Evolutionary conservation across 1,140 invertebrate genomes (phyloP).

Genomic region (Rhagoletis pomonella): DNA sequence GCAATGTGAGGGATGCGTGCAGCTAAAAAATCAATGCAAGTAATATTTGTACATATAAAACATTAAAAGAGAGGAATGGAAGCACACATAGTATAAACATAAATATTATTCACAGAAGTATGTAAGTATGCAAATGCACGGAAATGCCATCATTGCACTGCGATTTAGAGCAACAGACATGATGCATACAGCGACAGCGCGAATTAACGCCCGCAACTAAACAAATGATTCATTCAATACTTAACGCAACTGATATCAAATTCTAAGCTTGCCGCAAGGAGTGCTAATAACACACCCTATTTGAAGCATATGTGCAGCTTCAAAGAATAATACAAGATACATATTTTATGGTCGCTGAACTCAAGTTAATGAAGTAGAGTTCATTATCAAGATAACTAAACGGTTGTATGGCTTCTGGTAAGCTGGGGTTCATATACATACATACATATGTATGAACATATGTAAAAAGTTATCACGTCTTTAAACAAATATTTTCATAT

Average conservation of each 20-base stretch:
- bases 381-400: slow-evolving; percentile 13
- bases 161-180: neutral
- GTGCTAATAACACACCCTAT: neutral
- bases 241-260: neutral
- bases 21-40: slow-evolving; percentile 20
- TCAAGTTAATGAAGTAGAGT: neutral
- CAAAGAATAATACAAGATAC: neutral
- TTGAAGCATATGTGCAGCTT: neutral
- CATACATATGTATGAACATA: too few species aligned
- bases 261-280: neutral
- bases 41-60: neutral
- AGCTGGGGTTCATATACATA: too few species aligned
- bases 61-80: neutral
- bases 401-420: slow-evolving; percentile 42
- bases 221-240: slow-evolving; percentile 41
- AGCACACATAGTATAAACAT: neutral
- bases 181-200: neutral
- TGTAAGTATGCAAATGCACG: too few species aligned
- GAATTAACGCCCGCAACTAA: neutral
- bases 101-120: too few species aligned
- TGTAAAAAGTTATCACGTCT: neutral
- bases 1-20: slow-evolving; percentile 17
- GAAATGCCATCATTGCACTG: neutral
- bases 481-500: neutral
- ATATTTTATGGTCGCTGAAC: slow-evolving; percentile 15